Conservation (phyloP, 2,113 vertebrate species). For the Hystrix cristata region DNA sequence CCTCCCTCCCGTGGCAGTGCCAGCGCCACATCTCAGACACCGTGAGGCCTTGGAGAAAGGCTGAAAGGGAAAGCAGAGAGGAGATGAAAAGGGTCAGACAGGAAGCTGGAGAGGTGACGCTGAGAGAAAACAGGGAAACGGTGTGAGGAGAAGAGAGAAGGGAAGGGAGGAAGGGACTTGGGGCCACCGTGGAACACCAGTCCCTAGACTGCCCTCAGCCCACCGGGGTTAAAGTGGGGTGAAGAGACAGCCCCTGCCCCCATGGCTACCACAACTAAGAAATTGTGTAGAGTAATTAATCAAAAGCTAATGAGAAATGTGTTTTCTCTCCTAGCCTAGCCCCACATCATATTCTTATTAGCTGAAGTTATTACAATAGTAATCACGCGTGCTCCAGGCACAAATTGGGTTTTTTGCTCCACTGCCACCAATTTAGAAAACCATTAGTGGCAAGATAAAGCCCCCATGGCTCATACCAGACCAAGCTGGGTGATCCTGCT, state of each 20-base stretch:
- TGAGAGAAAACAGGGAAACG: background rate
- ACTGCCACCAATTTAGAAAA: conserved; percentile 91
- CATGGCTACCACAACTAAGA: conserved; percentile 86
- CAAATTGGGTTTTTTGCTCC: conserved; percentile 92
- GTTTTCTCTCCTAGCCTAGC: conserved; percentile 90
- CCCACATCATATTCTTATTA: conserved; percentile 92
- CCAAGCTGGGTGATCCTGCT: background rate
- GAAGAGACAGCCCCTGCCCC: conserved; percentile 80
- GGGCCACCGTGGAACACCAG: background rate
- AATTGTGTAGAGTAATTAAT: conserved; percentile 91
- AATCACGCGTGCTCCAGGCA: conserved; percentile 90
- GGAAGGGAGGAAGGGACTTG: accelerated
- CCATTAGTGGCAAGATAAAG: conserved; percentile 89
- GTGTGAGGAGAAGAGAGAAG: background rate
- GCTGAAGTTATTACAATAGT: conserved; percentile 92
- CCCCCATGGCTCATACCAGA: conserved; percentile 75
- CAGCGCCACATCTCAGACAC: background rate
- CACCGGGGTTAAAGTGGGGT: conserved; percentile 81
- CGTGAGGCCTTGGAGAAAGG: background rate
- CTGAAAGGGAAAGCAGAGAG: background rate
- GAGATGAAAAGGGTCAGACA: background rate
- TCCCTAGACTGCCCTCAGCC: background rate
- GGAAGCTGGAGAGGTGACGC: accelerated
- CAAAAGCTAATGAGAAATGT: conserved; percentile 93
- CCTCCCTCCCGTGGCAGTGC: background rate